A percentile compares a stretch with the other conserved stretches of the same genome.
Evolutionary conservation across 1,140 invertebrate genomes (phyloP).

Genomic region (Colletes latitarsis): DNA sequence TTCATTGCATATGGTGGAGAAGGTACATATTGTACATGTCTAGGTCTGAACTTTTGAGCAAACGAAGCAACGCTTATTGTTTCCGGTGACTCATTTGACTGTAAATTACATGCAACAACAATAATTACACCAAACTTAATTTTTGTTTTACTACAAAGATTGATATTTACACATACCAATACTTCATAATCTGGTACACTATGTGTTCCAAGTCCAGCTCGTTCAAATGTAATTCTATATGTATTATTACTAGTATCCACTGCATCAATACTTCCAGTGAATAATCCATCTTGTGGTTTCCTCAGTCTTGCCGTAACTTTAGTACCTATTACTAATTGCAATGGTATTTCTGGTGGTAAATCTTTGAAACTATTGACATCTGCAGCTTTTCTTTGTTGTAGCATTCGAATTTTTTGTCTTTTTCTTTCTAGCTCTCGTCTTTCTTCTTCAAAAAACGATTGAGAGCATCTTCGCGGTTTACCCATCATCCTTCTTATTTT

Average conservation of each 20-base stretch:
- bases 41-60: slow-evolving; percentile 90
- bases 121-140: not conserved
- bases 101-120: slow-evolving; percentile 52
- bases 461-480: slow-evolving; percentile 95
- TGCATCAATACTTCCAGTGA: slow-evolving; percentile 97
- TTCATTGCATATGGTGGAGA: slow-evolving; percentile 82
- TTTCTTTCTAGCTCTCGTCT: slow-evolving; percentile 93
- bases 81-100: slow-evolving; percentile 94
- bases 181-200: slow-evolving; percentile 99
- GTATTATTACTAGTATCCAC: slow-evolving; percentile 98
- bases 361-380: slow-evolving; percentile 92
- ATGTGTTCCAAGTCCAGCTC: slow-evolving; percentile 95
- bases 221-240: slow-evolving; percentile 98
- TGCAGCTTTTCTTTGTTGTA: slow-evolving; percentile 96
- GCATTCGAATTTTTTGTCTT: slow-evolving; percentile 93
- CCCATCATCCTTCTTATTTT: slow-evolving; percentile 98
- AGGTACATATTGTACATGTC: slow-evolving; percentile 83
- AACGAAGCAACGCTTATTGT: slow-evolving; percentile 94
- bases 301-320: slow-evolving; percentile 96
- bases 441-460: slow-evolving; percentile 98
- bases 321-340: slow-evolving; percentile 97
- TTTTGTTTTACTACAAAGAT: not conserved
- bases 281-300: slow-evolving; percentile 97
- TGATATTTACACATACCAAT: slow-evolving; percentile 82
- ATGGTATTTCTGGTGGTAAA: slow-evolving; percentile 96